Percentiles rank a stretch among this genome's conserved stretches.
Conservation (phyloP, 2,888 invertebrate species). For the Hipparchia semele region DNA sequence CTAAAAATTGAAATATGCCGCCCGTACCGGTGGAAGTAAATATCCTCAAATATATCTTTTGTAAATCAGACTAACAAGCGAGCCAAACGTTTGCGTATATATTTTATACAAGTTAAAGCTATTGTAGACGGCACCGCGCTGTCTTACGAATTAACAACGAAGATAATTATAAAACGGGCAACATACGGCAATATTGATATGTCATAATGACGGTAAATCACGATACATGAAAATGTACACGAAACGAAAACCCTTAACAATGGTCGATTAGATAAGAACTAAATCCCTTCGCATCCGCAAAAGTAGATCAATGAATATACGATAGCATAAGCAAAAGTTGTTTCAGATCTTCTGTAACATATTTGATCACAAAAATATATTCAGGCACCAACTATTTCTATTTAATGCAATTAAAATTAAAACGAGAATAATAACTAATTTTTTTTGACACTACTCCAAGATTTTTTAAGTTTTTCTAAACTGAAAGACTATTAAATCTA, state of each 20-base stretch:
- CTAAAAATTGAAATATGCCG: constrained; percentile 52
- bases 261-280: neutral
- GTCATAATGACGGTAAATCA: constrained; percentile 38
- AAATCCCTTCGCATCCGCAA: neutral
- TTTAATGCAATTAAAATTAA: constrained; percentile 28
- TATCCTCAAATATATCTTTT: constrained; percentile 18
- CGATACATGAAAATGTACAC: constrained; percentile 7
- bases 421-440: constrained; percentile 28
- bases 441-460: constrained; percentile 58
- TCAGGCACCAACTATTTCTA: constrained; percentile 22
- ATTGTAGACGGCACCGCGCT: constrained; percentile 56
- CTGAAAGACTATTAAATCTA: constrained; percentile 82
- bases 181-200: constrained; percentile 47
- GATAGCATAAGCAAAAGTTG: constrained; percentile 14
- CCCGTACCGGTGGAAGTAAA: constrained; percentile 20
- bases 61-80: constrained; percentile 21
- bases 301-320: neutral
- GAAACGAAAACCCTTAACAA: neutral
- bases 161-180: constrained; percentile 29
- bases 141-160: constrained; percentile 41
- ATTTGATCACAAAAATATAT: constrained; percentile 43
- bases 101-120: constrained; percentile 55
- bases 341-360: constrained; percentile 68
- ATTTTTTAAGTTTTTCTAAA: constrained; percentile 77
- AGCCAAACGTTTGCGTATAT: constrained; percentile 38